phyloP scores from a whole-genome alignment of 2,113 vertebrate genomes.

The Trinectes maculatus region DNA sequence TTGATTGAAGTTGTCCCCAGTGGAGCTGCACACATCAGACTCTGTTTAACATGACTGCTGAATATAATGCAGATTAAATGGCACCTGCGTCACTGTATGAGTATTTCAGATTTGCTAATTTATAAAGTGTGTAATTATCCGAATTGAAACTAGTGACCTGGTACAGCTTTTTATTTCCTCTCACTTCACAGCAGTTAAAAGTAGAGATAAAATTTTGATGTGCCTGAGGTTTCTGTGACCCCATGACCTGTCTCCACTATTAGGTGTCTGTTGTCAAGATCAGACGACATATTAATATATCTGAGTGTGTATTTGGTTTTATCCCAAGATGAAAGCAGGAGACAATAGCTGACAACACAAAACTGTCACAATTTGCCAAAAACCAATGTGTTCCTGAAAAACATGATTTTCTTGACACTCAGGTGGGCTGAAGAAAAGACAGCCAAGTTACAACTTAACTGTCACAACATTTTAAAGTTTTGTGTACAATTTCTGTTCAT shows the following conservation, averaged over 20 bases:
- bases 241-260: not conserved
- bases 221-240: conserved; percentile 3
- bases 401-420: conserved; percentile 4
- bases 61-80: too few relatives aligned
- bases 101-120: too few relatives aligned
- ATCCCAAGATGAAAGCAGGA: conserved; percentile 26
- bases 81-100: too few relatives aligned
- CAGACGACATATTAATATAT: conserved; percentile 14
- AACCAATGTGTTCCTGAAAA: conserved; percentile 43
- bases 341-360: conserved; percentile 30
- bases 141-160: too few relatives aligned
- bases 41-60: too few relatives aligned
- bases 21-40: too few relatives aligned
- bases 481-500: conserved; percentile 16
- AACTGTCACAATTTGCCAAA: conserved; percentile 24
- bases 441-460: conserved; percentile 46
- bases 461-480: conserved; percentile 30
- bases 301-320: conserved; percentile 13
- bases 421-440: conserved; percentile 24
- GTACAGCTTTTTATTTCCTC: too few relatives aligned
- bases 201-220: too few relatives aligned
- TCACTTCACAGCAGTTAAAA: too few relatives aligned
- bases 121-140: too few relatives aligned
- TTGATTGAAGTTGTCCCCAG: too few relatives aligned
- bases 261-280: conserved; percentile 15